phyloP scores from a whole-genome alignment of 2,888 invertebrate species.

The Muscina levida region DNA sequence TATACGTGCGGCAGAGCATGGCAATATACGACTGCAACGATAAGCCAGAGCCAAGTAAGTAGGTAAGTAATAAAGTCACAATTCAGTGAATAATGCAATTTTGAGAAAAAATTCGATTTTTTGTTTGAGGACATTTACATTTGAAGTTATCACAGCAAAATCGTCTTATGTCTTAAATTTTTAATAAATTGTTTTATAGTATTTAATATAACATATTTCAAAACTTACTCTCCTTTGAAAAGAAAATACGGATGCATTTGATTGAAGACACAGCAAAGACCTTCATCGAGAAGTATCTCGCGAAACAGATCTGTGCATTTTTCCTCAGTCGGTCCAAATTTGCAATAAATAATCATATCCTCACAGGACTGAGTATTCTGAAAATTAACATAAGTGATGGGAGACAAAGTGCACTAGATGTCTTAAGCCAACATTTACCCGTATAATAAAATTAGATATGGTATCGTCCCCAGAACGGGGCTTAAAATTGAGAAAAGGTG shows the following conservation, averaged over 20 bases:
- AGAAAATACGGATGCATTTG: slow-evolving; percentile 81
- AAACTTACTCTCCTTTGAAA: slow-evolving; percentile 45
- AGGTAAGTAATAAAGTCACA: too few relatives aligned
- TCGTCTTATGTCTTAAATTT: too few relatives aligned
- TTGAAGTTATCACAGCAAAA: too few relatives aligned
- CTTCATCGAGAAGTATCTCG: slow-evolving; percentile 88
- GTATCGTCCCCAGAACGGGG: slow-evolving; percentile 36
- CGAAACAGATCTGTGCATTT: slow-evolving; percentile 86
- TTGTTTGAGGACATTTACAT: too few relatives aligned
- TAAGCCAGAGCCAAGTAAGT: too few relatives aligned
- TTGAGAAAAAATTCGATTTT: too few relatives aligned
- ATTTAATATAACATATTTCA: too few relatives aligned
- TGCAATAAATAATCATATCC: slow-evolving; percentile 85
- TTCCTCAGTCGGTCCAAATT: slow-evolving; percentile 83
- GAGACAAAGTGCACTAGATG: too few relatives aligned
- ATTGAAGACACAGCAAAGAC: slow-evolving; percentile 90
- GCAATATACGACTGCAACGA: too few relatives aligned
- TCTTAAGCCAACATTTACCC: slow-evolving; percentile 40
- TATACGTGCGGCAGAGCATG: too few relatives aligned
- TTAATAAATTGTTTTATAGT: too few relatives aligned
- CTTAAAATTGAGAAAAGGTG: slow-evolving; percentile 30
- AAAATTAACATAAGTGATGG: background rate
- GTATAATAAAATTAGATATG: slow-evolving; percentile 40
- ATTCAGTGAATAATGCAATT: too few relatives aligned
- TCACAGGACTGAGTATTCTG: slow-evolving; percentile 83